phyloP scores from a whole-genome alignment of 1,140 invertebrate genomes.

The Meloidogyne hapla region DNA sequence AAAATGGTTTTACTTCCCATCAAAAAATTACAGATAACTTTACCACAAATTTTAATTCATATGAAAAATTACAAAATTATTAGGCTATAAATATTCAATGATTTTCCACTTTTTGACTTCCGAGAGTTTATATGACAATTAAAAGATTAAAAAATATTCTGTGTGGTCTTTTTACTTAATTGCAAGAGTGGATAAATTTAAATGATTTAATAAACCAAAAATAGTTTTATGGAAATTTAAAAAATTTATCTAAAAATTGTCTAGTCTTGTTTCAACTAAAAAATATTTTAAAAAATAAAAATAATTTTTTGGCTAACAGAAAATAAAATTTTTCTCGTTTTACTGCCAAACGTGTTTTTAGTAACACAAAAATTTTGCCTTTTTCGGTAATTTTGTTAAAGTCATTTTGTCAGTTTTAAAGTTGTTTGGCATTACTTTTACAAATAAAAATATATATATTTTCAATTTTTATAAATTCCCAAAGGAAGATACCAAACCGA shows the following conservation, averaged over 20 bases:
- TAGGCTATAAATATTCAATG: not conserved
- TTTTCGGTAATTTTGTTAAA: not conserved
- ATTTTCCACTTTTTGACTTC: not conserved
- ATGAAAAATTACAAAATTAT: not conserved
- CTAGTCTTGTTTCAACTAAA: too few species aligned
- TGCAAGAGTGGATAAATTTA: not conserved
- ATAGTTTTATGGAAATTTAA: not conserved
- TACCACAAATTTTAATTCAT: too few species aligned
- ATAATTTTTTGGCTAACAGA: too few species aligned
- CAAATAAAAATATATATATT: not conserved
- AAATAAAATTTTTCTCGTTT: too few species aligned
- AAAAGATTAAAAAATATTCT: slow-evolving; percentile 6
- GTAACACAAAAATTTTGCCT: too few species aligned
- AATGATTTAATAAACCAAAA: not conserved
- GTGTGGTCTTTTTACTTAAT: not conserved
- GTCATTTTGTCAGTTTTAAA: not conserved
- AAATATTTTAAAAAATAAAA: too few species aligned
- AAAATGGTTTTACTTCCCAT: too few species aligned
- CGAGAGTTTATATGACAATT: not conserved
- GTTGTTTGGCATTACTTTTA: not conserved
- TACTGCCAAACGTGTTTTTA: too few species aligned
- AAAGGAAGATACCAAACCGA: not conserved
- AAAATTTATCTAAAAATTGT: too few species aligned
- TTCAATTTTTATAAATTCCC: slow-evolving; percentile 6
- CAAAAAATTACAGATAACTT: too few species aligned